Evolutionary conservation across 2,797 vertebrate species (phyloP), one percentile per base, ranked within the genome.

Genomic region (Myioborus miniatus): DNA sequence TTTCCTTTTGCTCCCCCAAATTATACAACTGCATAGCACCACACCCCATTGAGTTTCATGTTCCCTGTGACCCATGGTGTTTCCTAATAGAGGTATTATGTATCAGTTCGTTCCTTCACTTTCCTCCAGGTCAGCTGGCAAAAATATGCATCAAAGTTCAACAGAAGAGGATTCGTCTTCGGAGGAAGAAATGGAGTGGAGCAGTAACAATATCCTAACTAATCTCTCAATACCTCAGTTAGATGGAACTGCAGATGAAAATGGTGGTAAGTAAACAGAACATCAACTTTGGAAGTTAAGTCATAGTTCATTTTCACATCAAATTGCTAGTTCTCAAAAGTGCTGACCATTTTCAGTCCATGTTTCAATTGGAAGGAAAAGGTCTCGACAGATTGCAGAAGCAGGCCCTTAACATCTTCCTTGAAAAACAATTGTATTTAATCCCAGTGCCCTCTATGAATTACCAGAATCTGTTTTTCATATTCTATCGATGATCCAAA

Each of bases 181-280:
- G 32, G 99, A 99, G 76, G 99, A 99, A 84, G 99, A 99, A 97
- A 99, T 99, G 98, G 99, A 99, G 56, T 99, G 99, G 99, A 99
- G 98, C 52, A 98, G 98, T 97, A 98, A 98, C 75, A 98, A 87
- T 97, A 97, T 98, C 92, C 98, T 99, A 60, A 97, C 97, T 94
- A 98, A 98, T 97, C 98, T 99, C 94, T 99, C 99, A 97, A 99
- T 99, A 98, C 99, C 99, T 92, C 99, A 99, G 97, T 98, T 99
- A 87, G 99, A 99, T 91, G 99, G 99, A 71, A 99, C 99, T 65
- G 99, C 99, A 72, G 99, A 99, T 87, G 99, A 99, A 97, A 99
- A 98, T 96, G 99, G 99, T 89, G 99, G 99, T 99, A 98, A 98
- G 98, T 97, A 89, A 92, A 65, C 13, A 72, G 29, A 87, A 94